Base-by-base conservation (phyloP, 2,888 invertebrate genomes). In the Megaustenia siamemsis region DNA sequence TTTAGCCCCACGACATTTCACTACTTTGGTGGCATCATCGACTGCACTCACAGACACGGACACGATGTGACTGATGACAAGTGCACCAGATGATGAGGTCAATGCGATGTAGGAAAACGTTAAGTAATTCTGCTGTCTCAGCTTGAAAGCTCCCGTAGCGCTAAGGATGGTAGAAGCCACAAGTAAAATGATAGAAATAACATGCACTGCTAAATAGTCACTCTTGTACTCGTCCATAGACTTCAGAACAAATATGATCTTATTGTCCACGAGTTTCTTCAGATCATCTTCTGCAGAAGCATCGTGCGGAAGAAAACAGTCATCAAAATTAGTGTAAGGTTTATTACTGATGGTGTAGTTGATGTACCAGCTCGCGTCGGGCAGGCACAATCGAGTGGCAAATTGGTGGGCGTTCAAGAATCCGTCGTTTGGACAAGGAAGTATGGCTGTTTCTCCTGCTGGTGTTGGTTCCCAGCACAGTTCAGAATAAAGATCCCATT, bases 401-500 rank as follows among this genome's bases (percentile, higher is more conserved):
- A 63, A 75, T 32, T 80, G 28, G 2, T 80, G 2, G 6, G 84
- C 73, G 38, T 84, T 84, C 8, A 84, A 66, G 35, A n/a, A 79
- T 0, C 75, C 80, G 49, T 84, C 73, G 15, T 77, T 60, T 35
- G 84, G 79, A 56, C 84, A 84, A 6, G 80, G 84, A 24, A 80
- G 60, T 15, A 21, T 32, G 15, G 53, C 80, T 21, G 24, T 15
- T 6, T n/a, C 24, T 10, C 63, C 73, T 21, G 79, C 73, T 6
- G 80, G 84, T 8, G 84, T 66, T 0, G 84, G 84, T 6, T 32
- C 78, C 84, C 84, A 84, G 66, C 84, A 84, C 45, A 84, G 24
- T 0, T 45, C 21, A 21, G 79, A n/a, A 45, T 38, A 32, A 38
- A n/a, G 49, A 35, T 84, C 84, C 73, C 79, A 84, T 18, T 84